These are phyloP conservation scores for Drosophila micromelanica DNA, from an alignment of 1,140 invertebrate genomes.

Conservation along the genomic window DNA sequence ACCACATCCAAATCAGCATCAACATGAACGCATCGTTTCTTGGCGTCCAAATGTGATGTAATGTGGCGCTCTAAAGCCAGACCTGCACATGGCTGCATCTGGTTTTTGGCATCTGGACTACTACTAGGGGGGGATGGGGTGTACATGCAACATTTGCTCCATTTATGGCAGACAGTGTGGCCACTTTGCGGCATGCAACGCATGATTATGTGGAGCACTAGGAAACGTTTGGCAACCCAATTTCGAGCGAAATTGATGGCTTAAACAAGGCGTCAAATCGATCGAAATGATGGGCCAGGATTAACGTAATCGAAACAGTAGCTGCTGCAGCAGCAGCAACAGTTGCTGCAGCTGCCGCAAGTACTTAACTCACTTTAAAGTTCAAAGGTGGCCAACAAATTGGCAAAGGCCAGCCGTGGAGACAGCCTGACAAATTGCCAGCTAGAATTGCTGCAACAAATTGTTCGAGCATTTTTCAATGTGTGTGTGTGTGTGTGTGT, in stretches of 20 bases:
- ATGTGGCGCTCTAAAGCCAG: constrained; percentile 61
- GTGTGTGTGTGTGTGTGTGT: constrained; percentile 37
- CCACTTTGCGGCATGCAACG: constrained; percentile 53
- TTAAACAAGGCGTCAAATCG: constrained; percentile 6
- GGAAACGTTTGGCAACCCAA: constrained; percentile 46
- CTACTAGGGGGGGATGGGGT: background rate
- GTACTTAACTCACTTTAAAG: constrained; percentile 42
- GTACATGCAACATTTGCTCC: constrained; percentile 35
- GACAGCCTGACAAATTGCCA: constrained; percentile 70
- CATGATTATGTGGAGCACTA: constrained; percentile 78
- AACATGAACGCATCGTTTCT: constrained; percentile 64
- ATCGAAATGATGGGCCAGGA: constrained; percentile 9
- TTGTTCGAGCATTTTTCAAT: constrained; percentile 2
- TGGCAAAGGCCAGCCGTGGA: constrained; percentile 30
- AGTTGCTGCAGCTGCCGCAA: constrained; percentile 36
- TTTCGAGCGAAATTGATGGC: constrained; percentile 24
- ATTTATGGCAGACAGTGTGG: constrained; percentile 73
- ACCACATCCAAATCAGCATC: constrained; percentile 20
- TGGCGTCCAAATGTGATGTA: constrained; percentile 60
- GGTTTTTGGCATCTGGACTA: constrained; percentile 25
- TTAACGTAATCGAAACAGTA: constrained; percentile 34
- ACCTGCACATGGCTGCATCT: constrained; percentile 28
- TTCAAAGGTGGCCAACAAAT: constrained; percentile 38
- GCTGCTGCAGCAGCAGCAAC: constrained; percentile 14
- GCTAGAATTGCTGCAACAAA: constrained; percentile 56